phyloP scores from a whole-genome alignment of 2,113 vertebrate species.

The Misgurnus anguillicaudatus region DNA sequence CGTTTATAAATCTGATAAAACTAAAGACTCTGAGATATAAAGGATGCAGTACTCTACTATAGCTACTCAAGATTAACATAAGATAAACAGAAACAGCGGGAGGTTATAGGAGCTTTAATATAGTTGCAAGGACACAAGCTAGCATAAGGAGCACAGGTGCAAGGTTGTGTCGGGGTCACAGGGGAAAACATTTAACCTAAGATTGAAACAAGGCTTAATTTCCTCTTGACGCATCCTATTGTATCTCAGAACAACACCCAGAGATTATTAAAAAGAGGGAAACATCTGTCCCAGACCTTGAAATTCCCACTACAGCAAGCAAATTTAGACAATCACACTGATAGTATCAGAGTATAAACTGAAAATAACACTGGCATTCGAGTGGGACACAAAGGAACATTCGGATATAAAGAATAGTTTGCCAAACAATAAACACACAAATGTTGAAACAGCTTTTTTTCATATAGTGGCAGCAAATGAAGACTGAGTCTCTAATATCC shows the following conservation, averaged over 20 bases:
- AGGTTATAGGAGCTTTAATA: not conserved
- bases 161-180: conserved; percentile 26
- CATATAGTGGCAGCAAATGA: no score
- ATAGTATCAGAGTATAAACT: not conserved
- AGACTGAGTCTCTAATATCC: no score
- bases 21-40: no score
- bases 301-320: conserved; percentile 28
- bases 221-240: conserved; percentile 53
- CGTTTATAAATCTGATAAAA: no score
- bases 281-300: conserved; percentile 46
- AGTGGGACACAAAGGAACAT: not conserved
- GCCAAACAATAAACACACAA: not conserved
- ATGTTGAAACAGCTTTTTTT: no score
- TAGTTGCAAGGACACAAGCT: not conserved
- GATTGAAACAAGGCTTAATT: conserved; percentile 48
- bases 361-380: not conserved
- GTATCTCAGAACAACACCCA: conserved; percentile 41
- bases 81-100: no score
- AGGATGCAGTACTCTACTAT: no score
- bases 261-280: conserved; percentile 46
- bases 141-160: not conserved
- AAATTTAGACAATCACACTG: conserved; percentile 10
- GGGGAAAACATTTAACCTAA: conserved; percentile 38
- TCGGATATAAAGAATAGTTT: not conserved
- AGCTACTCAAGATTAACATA: no score